Evolutionary conservation across 2,797 vertebrate genomes (phyloP).

Genomic region (Ptychobarbus kaznakovi): DNA sequence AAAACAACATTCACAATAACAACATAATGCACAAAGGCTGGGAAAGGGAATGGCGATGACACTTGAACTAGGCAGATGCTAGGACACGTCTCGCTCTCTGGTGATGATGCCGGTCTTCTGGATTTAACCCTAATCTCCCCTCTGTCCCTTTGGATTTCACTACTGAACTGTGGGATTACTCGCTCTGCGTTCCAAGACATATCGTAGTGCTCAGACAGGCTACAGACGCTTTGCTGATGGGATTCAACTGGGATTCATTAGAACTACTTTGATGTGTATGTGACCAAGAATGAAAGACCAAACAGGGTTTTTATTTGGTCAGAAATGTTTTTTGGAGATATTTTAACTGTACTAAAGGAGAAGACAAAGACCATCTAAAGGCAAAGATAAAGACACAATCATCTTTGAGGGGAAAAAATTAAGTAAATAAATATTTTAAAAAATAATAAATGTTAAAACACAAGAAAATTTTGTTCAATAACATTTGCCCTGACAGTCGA

Average conservation of each 20-base stretch:
- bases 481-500: not conserved
- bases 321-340: too few species aligned
- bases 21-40: not conserved
- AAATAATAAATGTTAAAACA: too few species aligned
- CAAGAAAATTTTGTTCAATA: not conserved
- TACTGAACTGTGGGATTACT: constrained; percentile 8
- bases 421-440: not conserved
- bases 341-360: not conserved
- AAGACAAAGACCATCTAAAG: not conserved
- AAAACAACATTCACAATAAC: not conserved
- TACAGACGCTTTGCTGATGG: not conserved
- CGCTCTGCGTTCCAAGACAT: not conserved
- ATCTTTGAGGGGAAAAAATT: not conserved
- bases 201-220: not conserved
- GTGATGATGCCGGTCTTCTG: not conserved
- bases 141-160: not conserved
- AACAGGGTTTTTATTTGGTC: not conserved
- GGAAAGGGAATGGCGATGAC: not conserved
- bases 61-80: constrained; percentile 18
- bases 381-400: not conserved
- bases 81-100: not conserved
- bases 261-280: constrained; percentile 14
- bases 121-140: constrained; percentile 12
- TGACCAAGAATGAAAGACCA: not conserved
- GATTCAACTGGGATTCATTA: constrained; percentile 11